These are phyloP conservation scores for Ia io DNA, from an alignment of 2,113 vertebrate species.

Conservation along the genomic window DNA sequence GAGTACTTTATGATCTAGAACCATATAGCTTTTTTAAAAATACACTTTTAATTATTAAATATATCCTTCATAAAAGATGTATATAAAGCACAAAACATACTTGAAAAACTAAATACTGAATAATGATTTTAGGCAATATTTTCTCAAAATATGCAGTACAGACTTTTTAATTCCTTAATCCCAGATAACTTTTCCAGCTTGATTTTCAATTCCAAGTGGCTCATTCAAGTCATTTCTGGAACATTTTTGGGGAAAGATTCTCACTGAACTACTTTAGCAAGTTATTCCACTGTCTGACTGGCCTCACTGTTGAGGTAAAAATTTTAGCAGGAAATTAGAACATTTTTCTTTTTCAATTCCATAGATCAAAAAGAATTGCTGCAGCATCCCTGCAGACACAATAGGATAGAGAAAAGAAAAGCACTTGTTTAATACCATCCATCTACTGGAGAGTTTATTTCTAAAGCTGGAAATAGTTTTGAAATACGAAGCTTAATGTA, in stretches of 20 bases:
- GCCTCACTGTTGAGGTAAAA: slow-evolving; percentile 42
- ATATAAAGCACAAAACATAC: background rate
- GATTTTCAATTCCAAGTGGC: slow-evolving; percentile 42
- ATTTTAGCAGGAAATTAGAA: slow-evolving; percentile 45
- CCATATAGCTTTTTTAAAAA: background rate
- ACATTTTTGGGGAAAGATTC: background rate
- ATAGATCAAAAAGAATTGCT: slow-evolving; percentile 37
- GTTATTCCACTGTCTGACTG: background rate
- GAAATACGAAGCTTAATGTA: slow-evolving; percentile 35
- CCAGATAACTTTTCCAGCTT: background rate
- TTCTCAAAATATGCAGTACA: background rate
- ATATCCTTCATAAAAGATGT: background rate
- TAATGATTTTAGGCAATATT: slow-evolving; percentile 3
- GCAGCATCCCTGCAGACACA: slow-evolving; percentile 3
- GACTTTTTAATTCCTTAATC: background rate
- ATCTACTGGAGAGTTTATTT: slow-evolving; percentile 18
- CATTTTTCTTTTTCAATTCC: slow-evolving; percentile 52
- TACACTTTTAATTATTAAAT: background rate
- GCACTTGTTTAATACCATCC: background rate
- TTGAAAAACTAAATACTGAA: slow-evolving; percentile 42
- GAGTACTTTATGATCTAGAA: background rate
- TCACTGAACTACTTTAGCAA: slow-evolving; percentile 29
- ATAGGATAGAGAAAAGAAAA: slow-evolving; percentile 33
- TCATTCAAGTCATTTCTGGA: slow-evolving; percentile 2
- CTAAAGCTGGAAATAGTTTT: slow-evolving; percentile 52